phyloP scores from a whole-genome alignment of 92 coral and sea anemone genomes.

The Palythoa heliodiscus region DNA sequence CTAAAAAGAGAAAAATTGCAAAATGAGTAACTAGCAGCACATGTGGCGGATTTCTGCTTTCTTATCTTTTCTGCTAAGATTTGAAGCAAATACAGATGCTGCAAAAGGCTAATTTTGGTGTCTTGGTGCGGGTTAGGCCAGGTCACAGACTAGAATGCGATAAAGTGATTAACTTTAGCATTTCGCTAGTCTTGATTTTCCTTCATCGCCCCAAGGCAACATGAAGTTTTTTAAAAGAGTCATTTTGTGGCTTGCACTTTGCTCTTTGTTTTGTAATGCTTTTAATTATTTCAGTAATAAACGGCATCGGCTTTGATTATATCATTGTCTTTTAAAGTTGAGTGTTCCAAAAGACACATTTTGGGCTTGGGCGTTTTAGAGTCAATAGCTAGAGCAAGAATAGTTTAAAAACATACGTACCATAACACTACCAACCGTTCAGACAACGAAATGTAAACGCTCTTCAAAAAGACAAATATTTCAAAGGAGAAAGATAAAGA shows the following conservation, averaged over 20 bases:
- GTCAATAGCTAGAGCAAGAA: neutral
- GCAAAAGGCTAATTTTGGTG: neutral
- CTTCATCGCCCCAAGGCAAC: constrained; percentile 1
- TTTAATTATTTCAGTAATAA: neutral
- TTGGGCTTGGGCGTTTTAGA: too few relatives aligned
- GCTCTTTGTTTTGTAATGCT: constrained; percentile 8
- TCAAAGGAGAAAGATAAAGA: neutral
- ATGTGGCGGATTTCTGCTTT: constrained; percentile 9
- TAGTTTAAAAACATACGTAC: neutral
- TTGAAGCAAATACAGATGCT: constrained; percentile 28
- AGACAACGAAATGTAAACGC: neutral
- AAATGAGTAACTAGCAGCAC: neutral
- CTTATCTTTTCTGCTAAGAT: constrained; percentile 15
- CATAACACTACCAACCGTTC: neutral
- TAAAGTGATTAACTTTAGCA: constrained; percentile 14
- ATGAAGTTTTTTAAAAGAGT: neutral
- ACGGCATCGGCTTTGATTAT: neutral
- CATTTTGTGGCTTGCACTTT: constrained; percentile 13
- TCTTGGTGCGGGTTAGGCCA: neutral
- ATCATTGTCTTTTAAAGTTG: too few relatives aligned
- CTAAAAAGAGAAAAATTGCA: neutral
- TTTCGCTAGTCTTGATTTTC: neutral
- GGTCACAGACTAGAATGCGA: constrained; percentile 39
- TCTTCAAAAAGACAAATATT: neutral
- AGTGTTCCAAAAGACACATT: too few relatives aligned